Conservation (phyloP, 1,140 invertebrate genomes). For the Druon quercuslanigerum region DNA sequence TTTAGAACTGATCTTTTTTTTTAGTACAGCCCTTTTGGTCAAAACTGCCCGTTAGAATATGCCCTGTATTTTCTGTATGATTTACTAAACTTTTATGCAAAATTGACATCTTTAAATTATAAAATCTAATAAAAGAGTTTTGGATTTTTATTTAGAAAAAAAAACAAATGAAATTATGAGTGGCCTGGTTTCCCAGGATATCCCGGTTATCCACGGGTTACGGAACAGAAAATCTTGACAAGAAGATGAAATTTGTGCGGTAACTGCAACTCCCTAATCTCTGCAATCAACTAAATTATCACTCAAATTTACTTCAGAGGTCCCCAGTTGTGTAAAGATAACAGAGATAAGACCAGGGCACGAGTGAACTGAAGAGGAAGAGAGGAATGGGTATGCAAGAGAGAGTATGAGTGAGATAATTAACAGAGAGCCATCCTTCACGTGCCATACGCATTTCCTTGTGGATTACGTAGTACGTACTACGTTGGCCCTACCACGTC, state of each 20-base stretch:
- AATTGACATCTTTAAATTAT: no score
- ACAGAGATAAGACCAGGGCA: neutral
- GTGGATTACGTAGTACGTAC: constrained; percentile 33
- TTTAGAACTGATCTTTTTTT: no score
- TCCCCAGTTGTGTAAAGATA: neutral
- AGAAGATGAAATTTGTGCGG: no score
- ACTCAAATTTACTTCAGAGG: neutral
- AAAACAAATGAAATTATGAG: no score
- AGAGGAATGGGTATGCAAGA: neutral
- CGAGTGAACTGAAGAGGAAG: neutral
- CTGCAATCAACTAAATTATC: neutral
- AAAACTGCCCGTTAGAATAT: no score
- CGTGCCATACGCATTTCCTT: constrained; percentile 38
- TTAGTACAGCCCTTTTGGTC: no score
- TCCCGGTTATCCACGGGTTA: no score
- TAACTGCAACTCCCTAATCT: constrained; percentile 1
- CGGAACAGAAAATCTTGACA: neutral
- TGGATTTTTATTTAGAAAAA: no score
- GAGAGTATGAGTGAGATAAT: constrained; percentile 33
- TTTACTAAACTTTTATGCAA: no score
- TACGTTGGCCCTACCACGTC: constrained; percentile 32
- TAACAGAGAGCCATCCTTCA: constrained; percentile 6
- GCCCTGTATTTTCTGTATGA: no score
- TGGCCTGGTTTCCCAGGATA: no score
- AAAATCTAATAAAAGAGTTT: no score